A percentile compares a stretch with the other conserved stretches of the same genome.
Conservation (phyloP, 2,113 vertebrate genomes). For the Dermatemys mawii region DNA sequence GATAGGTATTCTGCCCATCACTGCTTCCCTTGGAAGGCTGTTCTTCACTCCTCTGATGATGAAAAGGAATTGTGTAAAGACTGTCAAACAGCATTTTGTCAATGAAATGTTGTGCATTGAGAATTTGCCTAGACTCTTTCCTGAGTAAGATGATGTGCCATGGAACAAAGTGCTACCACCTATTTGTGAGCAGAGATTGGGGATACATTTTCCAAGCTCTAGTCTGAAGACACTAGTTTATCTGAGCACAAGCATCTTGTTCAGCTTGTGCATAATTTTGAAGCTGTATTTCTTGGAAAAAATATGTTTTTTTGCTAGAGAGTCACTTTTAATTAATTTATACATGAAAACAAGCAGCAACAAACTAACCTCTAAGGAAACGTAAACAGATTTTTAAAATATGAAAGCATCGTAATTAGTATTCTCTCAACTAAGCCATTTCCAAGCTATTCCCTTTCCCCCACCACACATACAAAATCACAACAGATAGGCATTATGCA, state of each 20-base stretch:
- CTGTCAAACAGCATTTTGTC: neutral
- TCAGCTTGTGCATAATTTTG: neutral
- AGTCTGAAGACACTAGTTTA: neutral
- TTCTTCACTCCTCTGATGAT: no score
- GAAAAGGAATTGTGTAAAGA: neutral
- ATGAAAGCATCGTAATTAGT: no score
- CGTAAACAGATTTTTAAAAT: no score
- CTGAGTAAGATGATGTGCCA: neutral
- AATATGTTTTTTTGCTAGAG: neutral
- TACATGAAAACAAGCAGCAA: no score
- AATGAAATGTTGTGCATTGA: fast-evolving
- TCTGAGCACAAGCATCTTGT: neutral
- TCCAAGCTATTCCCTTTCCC: no score
- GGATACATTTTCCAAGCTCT: neutral
- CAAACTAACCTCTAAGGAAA: no score
- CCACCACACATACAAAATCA: no score
- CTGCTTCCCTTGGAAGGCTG: no score
- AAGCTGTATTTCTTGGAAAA: neutral
- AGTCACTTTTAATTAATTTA: no score
- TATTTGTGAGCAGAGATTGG: neutral
- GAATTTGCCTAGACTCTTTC: neutral
- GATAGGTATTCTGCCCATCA: no score
- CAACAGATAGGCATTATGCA: no score
- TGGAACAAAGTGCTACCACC: neutral
- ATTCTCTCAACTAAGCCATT: no score